Conservation (phyloP, 2,113 vertebrate species). For the Macroglossus sobrinus region DNA sequence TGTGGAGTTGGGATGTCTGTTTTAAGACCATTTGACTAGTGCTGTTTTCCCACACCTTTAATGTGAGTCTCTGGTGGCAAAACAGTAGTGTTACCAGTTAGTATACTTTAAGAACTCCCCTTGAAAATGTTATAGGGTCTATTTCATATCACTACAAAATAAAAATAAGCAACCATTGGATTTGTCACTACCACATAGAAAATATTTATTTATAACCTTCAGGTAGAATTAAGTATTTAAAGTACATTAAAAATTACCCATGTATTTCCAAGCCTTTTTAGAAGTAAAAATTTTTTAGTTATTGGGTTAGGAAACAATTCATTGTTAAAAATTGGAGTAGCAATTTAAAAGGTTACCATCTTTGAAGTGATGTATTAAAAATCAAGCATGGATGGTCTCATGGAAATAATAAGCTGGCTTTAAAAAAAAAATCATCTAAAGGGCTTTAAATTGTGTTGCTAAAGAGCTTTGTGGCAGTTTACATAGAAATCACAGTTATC, state of each 20-base stretch:
- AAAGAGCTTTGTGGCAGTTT: not conserved
- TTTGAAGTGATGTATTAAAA: not conserved
- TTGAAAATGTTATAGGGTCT: not conserved
- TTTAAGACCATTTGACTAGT: not conserved
- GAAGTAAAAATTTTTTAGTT: not conserved
- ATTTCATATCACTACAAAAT: not conserved
- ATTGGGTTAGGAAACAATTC: not conserved
- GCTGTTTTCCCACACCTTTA: not conserved
- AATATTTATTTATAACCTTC: not conserved
- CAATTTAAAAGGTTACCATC: not conserved
- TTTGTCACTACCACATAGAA: not conserved
- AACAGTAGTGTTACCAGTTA: not conserved
- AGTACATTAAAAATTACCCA: not conserved
- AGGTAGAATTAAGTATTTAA: not conserved
- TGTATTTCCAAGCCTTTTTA: not conserved
- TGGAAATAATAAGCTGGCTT: not conserved
- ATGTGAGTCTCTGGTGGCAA: not conserved
- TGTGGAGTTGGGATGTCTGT: not conserved
- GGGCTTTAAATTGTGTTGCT: not conserved
- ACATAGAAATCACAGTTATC: not conserved
- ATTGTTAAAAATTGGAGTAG: not conserved
- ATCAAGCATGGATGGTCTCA: not conserved
- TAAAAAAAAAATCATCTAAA: not conserved
- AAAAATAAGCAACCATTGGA: not conserved
- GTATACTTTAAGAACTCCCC: not conserved